Conservation (phyloP, 1,140 invertebrate species). For the Andricus grossulariae region DNA sequence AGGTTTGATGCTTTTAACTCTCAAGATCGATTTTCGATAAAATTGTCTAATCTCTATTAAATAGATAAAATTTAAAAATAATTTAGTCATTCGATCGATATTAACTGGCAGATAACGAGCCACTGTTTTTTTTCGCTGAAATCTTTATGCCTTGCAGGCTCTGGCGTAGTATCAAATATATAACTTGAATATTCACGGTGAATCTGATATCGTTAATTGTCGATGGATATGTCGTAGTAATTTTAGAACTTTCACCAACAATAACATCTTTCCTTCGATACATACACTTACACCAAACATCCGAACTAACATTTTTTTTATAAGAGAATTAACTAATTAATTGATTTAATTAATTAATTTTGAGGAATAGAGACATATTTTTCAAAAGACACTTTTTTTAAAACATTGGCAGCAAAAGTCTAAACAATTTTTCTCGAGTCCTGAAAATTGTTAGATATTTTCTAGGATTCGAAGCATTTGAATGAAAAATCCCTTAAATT, state of each 20-base stretch:
- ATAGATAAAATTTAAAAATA: constrained; percentile 13
- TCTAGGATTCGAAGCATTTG: too few relatives aligned
- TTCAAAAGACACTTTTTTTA: too few relatives aligned
- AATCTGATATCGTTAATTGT: constrained; percentile 33
- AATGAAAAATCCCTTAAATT: too few relatives aligned
- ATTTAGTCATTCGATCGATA: constrained; percentile 38
- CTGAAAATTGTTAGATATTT: too few relatives aligned
- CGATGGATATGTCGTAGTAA: constrained; percentile 54
- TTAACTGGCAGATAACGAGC: constrained; percentile 36
- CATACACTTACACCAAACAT: constrained; percentile 27
- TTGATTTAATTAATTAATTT: too few relatives aligned
- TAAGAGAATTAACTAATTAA: too few relatives aligned
- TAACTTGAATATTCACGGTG: constrained; percentile 47
- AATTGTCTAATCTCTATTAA: neutral
- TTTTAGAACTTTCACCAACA: constrained; percentile 51
- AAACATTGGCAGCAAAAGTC: too few relatives aligned
- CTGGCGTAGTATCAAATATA: constrained; percentile 63
- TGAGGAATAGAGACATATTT: too few relatives aligned
- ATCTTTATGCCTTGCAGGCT: constrained; percentile 28
- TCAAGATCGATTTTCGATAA: neutral
- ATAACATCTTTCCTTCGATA: constrained; percentile 37
- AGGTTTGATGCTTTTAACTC: neutral
- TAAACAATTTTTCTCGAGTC: too few relatives aligned
- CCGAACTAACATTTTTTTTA: neutral
- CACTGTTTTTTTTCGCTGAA: constrained; percentile 25